Evolutionary conservation across 2,113 vertebrate genomes (phyloP), one percentile per base, ranked within the genome.

Genomic region (Corvus cornix): DNA sequence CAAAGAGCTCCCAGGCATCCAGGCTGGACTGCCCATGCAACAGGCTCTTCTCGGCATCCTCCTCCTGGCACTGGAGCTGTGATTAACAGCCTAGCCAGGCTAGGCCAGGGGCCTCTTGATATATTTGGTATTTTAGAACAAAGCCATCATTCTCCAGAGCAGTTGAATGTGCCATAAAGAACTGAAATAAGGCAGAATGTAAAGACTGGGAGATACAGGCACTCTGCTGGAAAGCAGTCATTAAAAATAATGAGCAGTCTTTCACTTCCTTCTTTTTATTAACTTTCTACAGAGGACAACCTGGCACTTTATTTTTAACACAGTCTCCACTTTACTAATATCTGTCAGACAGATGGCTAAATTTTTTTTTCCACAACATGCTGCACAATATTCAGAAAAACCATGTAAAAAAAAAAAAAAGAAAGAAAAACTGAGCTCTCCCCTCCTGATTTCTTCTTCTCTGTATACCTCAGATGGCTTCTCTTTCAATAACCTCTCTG

Each of bases 211-310:
- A 98, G 97, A 99, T 98, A 98, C 83, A 96, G 97, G 97, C 98
- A 86, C 97, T 98, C 98, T 97, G 98, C 97, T 98, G 98, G 98
- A 98, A 98, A 98, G 98, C 96, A 97, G 98, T 96, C 98, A 98
- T 99, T 98, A 99, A 99, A 99, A 99, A 99, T 98, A 99, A 99
- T 98, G 98, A 98, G 97, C 97, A 91, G 85, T 78, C 94, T 96
- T 96, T 96, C 96, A 98, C 97, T 98, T 98, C 97, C 90, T 97
- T 96, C 95, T 98, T 97, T 98, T 98, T 98, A 98, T 98, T 97
- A 98, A 97, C 96, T 97, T 98, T 98, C 96, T 98, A 97, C 93
- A 97, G 93, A 97, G 96, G 96, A 97, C 97, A 98, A 96, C 91
- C 96, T 83, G 55, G 94, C 92, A 94, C 93, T 97, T 98, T 97